A percentile compares a stretch with the other conserved stretches of the same genome.
Evolutionary conservation across 1,140 invertebrate genomes (phyloP).

Genomic region (Stenopsyche tienmushanensis): DNA sequence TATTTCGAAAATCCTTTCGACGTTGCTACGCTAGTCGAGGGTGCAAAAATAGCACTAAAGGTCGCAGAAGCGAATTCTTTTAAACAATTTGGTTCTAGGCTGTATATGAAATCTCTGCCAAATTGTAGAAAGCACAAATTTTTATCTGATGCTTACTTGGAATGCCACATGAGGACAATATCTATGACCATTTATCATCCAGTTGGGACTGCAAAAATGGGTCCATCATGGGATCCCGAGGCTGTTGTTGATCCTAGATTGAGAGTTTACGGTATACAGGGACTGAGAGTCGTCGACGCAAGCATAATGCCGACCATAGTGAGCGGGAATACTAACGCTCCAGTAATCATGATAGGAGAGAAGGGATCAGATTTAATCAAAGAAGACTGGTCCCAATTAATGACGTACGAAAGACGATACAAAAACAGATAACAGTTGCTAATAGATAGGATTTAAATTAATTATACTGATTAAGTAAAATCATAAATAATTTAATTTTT

Average conservation of each 20-base stretch:
- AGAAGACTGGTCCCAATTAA: slow-evolving; percentile 62
- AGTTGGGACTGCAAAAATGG: slow-evolving; percentile 83
- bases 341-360: slow-evolving; percentile 84
- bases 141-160: slow-evolving; percentile 77
- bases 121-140: slow-evolving; percentile 76
- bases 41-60: slow-evolving; percentile 72
- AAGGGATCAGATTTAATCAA: slow-evolving; percentile 83
- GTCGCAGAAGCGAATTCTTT: slow-evolving; percentile 76
- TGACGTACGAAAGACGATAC: slow-evolving; percentile 17
- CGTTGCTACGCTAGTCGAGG: slow-evolving; percentile 76
- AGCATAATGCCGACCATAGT: slow-evolving; percentile 87
- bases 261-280: slow-evolving; percentile 73
- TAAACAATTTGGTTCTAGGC: slow-evolving; percentile 73
- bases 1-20: slow-evolving; percentile 80
- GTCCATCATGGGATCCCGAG: slow-evolving; percentile 67
- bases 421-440: neutral
- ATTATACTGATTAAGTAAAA: too few species aligned
- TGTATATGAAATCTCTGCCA: slow-evolving; percentile 72
- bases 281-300: slow-evolving; percentile 81
- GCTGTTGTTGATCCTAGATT: slow-evolving; percentile 82
- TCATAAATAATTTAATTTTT: too few species aligned
- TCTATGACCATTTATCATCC: slow-evolving; percentile 87
- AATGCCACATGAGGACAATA: slow-evolving; percentile 81
- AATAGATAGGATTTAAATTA: neutral
- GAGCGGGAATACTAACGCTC: slow-evolving; percentile 82